Conservation (phyloP, 2,797 vertebrate species). For the Mallotus villosus region DNA sequence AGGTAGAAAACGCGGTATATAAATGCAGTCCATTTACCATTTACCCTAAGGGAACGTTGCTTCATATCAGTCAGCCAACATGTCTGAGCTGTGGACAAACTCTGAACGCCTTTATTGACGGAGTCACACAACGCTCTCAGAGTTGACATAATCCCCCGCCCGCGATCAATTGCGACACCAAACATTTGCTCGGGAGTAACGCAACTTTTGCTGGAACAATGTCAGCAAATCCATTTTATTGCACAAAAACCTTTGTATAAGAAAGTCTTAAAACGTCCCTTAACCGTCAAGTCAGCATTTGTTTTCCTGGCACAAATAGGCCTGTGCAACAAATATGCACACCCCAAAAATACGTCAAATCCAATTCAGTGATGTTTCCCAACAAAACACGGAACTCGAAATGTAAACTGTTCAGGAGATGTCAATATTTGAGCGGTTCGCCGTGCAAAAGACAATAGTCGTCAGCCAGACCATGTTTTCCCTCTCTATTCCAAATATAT, state of each 20-base stretch:
- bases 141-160: slow-evolving; percentile 15
- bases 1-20: too few relatives aligned
- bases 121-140: slow-evolving; percentile 40
- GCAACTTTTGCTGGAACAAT: slow-evolving; percentile 36
- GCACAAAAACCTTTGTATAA: neutral
- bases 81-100: slow-evolving; percentile 10
- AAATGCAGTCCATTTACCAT: neutral
- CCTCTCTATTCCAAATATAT: too few relatives aligned
- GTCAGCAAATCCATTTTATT: slow-evolving; percentile 43
- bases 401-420: too few relatives aligned
- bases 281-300: neutral
- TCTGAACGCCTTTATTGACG: slow-evolving; percentile 56
- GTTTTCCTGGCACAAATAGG: too few relatives aligned
- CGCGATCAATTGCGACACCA: slow-evolving; percentile 48
- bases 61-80: slow-evolving; percentile 11
- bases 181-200: slow-evolving; percentile 43
- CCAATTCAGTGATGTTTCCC: too few relatives aligned
- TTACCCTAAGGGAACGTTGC: slow-evolving; percentile 6
- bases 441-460: too few relatives aligned
- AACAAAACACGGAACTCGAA: too few relatives aligned
- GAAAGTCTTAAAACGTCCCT: neutral
- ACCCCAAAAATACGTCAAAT: too few relatives aligned
- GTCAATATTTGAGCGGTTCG: too few relatives aligned
- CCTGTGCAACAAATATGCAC: too few relatives aligned
- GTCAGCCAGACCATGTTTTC: too few relatives aligned